Evolutionary conservation across 2,113 vertebrate genomes (phyloP).

Genomic region (Brachirus orientalis): DNA sequence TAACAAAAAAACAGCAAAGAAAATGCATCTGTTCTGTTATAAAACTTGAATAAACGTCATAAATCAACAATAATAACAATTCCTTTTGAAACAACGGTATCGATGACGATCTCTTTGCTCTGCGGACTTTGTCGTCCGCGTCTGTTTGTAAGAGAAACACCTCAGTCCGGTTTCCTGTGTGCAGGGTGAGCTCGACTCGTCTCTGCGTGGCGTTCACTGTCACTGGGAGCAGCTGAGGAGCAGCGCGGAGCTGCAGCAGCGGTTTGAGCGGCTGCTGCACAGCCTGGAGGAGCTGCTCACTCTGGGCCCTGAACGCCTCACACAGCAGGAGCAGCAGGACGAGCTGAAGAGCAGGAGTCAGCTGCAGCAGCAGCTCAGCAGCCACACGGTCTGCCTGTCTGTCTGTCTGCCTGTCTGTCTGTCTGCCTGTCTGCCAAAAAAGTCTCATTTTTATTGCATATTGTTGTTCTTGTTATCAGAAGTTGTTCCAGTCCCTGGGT

Average conservation of each 20-base stretch:
- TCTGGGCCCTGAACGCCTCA: constrained; percentile 79
- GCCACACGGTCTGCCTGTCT: constrained; percentile 82
- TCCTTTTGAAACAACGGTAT: too few relatives aligned
- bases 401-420: background rate
- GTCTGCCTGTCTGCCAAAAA: too few relatives aligned
- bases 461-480: constrained; percentile 66
- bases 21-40: too few relatives aligned
- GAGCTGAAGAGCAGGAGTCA: constrained; percentile 70
- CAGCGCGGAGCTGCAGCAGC: constrained; percentile 73
- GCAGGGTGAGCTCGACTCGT: constrained; percentile 82
- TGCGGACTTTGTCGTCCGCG: too few relatives aligned
- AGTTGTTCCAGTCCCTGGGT: constrained; percentile 84
- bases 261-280: constrained; percentile 76
- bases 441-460: too few relatives aligned
- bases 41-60: too few relatives aligned
- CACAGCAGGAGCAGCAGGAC: constrained; percentile 17
- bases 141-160: background rate
- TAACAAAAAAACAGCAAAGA: too few relatives aligned
- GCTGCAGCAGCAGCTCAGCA: constrained; percentile 78
- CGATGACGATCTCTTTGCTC: too few relatives aligned
- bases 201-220: constrained; percentile 73
- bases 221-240: constrained; percentile 73
- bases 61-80: too few relatives aligned
- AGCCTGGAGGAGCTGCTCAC: constrained; percentile 79
- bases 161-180: background rate